Evolutionary conservation across 2,113 vertebrate species (phyloP).

Genomic region (Stegastes partitus): DNA sequence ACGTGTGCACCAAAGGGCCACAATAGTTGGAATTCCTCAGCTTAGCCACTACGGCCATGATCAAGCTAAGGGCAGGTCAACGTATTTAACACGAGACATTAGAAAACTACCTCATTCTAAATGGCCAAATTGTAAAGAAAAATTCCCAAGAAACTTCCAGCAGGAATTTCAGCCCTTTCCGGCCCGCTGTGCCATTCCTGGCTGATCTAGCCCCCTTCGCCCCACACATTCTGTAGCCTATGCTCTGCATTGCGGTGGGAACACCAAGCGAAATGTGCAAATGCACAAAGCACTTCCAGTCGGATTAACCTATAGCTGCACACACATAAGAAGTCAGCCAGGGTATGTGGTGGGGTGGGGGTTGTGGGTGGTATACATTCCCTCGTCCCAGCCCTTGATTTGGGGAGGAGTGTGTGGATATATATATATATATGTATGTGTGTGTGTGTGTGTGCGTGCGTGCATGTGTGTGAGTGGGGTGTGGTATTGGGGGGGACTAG

Average conservation of each 20-base stretch:
- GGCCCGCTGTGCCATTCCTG: conserved; percentile 71
- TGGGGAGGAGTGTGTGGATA: conserved; percentile 42
- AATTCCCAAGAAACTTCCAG: conserved; percentile 69
- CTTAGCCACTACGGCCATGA: background rate
- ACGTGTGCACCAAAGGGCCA: conserved; percentile 46
- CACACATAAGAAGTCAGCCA: conserved; percentile 70
- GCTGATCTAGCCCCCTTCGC: conserved; percentile 56
- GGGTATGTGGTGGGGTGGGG: conserved; percentile 56
- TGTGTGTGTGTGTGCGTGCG: conserved; percentile 12
- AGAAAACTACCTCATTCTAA: conserved; percentile 49
- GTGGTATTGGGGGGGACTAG: conserved; percentile 48
- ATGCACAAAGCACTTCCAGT: conserved; percentile 77
- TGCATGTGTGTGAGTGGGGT: conserved; percentile 52
- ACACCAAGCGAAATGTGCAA: conserved; percentile 78
- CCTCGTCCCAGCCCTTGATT: conserved; percentile 76
- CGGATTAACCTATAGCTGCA: conserved; percentile 81
- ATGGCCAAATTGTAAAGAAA: conserved; percentile 63
- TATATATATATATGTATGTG: too few relatives aligned
- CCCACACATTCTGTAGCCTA: conserved; percentile 47
- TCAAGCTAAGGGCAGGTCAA: conserved; percentile 17
- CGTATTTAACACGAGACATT: conserved; percentile 25
- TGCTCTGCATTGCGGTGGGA: conserved; percentile 81
- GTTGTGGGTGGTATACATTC: conserved; percentile 75
- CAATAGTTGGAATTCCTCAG: conserved; percentile 29
- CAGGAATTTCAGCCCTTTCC: conserved; percentile 77